A percentile compares a stretch with the other conserved stretches of the same genome.
Conservation (phyloP, 2,888 invertebrate species). For the Thysanoteuthis rhombus region DNA sequence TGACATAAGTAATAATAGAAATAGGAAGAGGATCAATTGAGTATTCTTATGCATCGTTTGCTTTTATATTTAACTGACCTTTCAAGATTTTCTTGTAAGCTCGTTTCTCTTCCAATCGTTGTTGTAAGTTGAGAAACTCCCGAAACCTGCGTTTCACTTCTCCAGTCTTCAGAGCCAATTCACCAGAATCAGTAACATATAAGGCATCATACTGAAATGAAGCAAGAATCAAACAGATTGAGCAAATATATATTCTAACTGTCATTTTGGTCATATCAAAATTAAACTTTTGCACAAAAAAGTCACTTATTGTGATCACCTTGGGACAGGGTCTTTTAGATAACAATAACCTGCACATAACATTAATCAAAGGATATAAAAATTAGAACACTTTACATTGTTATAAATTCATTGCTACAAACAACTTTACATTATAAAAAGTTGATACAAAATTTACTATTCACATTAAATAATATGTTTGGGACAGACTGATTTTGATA, state of each 20-base stretch:
- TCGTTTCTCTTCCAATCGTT: conserved; percentile 67
- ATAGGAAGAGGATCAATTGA: no score
- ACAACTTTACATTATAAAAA: no score
- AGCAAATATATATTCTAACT: not conserved
- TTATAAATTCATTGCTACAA: no score
- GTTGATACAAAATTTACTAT: no score
- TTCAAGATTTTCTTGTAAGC: conserved; percentile 52
- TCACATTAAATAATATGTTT: no score
- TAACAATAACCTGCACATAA: no score
- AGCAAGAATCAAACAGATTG: not conserved
- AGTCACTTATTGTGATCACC: no score
- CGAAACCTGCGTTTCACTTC: conserved; percentile 69
- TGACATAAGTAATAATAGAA: no score
- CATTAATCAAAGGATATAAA: no score
- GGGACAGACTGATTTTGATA: no score
- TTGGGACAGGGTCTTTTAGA: no score
- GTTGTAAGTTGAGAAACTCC: conserved; percentile 70
- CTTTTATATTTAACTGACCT: conserved; percentile 46
- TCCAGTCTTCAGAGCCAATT: conserved; percentile 51
- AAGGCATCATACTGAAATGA: conserved; percentile 56
- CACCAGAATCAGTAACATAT: conserved; percentile 47
- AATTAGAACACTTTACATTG: no score
- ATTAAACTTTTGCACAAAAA: not conserved
- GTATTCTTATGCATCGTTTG: not conserved
- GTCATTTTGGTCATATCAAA: not conserved